Evolutionary conservation across 2,797 vertebrate species (phyloP), one percentile per base, ranked within the genome.

Genomic region (Clangula hyemalis): DNA sequence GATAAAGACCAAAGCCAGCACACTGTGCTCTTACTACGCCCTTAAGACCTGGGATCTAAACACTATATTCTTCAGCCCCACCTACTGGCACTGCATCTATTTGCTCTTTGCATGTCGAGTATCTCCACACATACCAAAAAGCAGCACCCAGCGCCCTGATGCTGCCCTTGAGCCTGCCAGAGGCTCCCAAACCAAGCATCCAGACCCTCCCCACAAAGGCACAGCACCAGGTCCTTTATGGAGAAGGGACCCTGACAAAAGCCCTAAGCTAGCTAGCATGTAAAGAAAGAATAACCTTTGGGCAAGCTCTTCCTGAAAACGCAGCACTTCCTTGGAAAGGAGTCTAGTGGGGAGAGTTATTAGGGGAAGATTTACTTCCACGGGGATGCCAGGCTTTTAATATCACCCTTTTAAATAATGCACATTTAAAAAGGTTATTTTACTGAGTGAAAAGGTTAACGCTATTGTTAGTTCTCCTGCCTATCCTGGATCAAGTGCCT

Each of bases 251-350:
- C 39, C 57, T 87, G 85, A 56, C 73, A 77, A 91, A 87, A 72
- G 77, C 57, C 83, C 45, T 61, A 21, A 71, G 76, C 57, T 74
- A 70, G 56, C 76, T 57, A 94, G 27, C 53, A 45, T 57, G 64
- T 95, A 94, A 96, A 94, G 71, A 51, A 34, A 86, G 70, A 90
- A 66, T 89, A 94, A 96, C 81, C 89, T 90, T 71, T 93, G 87
- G 92, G 92, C 94, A 94, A 91, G 93, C 89, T 86, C 94, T 97
- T 96, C 94, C 94, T 96, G 95, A 96, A 97, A 97, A 94, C 6
- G 47, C 80, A 94, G 80, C 68, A 73, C 89, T 92, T 96, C 90
- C 64, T 93, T 84, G 89, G 85, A 89, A 90, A 86, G 1, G 58
- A 94, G 88, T 79, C 92, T 92, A 91, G 71, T 22, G 10, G 76